phyloP scores from a whole-genome alignment of 2,797 vertebrate species.

The Percopsis omiscomaycus region DNA sequence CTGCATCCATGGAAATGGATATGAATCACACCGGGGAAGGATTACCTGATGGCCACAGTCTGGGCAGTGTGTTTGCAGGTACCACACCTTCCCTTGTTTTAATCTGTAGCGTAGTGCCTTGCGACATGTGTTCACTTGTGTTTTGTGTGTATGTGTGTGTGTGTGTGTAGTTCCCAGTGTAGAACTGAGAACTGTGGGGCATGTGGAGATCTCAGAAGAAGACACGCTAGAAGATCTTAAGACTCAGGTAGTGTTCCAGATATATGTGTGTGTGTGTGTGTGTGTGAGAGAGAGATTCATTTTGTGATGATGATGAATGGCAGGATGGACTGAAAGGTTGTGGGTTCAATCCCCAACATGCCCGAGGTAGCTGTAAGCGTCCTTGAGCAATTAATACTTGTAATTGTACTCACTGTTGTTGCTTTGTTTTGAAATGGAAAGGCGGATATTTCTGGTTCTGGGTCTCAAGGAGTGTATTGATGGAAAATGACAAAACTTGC shows the following conservation, averaged over 20 bases:
- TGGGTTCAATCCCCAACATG: background rate
- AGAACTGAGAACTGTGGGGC: slow-evolving; percentile 76
- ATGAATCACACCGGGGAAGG: slow-evolving; percentile 52
- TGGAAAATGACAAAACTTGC: no score
- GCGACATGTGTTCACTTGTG: background rate
- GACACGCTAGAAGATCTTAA: slow-evolving; percentile 87
- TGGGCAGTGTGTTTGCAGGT: slow-evolving; percentile 45
- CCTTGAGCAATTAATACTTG: no score
- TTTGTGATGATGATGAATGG: background rate
- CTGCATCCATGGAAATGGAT: slow-evolving; percentile 31
- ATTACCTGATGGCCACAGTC: slow-evolving; percentile 42
- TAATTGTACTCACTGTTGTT: no score
- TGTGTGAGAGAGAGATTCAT: background rate
- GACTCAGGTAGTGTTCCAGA: slow-evolving; percentile 81
- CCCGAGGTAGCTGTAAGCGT: background rate
- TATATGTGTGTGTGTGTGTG: slow-evolving; percentile 23
- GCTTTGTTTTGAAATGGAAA: no score
- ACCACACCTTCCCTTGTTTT: background rate
- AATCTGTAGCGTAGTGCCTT: background rate
- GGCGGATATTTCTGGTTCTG: no score
- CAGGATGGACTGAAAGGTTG: background rate
- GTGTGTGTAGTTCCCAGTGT: slow-evolving; percentile 26
- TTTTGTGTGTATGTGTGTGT: slow-evolving; percentile 4
- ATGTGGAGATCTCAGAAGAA: slow-evolving; percentile 86
- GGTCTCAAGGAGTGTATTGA: no score